Base-by-base conservation (phyloP, 2,888 invertebrate species). In the Nymphalis c-album region DNA sequence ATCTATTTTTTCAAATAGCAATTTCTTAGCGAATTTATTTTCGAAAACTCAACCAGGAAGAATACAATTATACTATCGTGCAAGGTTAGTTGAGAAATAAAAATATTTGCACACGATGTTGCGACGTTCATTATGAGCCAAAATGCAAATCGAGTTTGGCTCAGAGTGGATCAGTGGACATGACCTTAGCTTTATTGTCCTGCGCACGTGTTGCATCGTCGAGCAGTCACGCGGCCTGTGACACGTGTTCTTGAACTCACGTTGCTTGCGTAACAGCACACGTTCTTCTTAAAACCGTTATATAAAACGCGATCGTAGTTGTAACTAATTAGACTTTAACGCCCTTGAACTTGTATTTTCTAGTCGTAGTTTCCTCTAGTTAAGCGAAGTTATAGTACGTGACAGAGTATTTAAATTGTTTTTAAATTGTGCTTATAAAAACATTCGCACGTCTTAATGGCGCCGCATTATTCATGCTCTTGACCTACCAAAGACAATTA, bases 191-290 rank as follows among this genome's bases (percentile, higher is more conserved):
- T 78, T 78, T 80, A 80, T 81, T 78, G 81, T 80, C 83, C 81
- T 81, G 77, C 18, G 35, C 87, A 85, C 87, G 88, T 87, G 86
- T 76, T 71, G 60, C n/a, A 18, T 64, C 73, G 76, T 75, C 76
- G 72, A 70, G 67, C 77, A 80, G 82, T 91, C 91, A 90, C 91
- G 90, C 84, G 91, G 89, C 85, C 65, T 31, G 50, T 69, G 74
- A 79, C 91, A 91, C 91, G 91, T 91, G 90, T 79, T 78, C 88
- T 86, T 88, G 89, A 87, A 87, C 88, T 88, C 91, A 90, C 91
- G 90, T 91, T 90, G 74, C 78, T 91, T 90, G 84, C 90, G 89
- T 85, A 90, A 90, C 85, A 74, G 74, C 80, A 77, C 88, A 86
- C 88, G 86, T 84, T 88, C 85, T 79, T 85, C 85, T 82, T 82